These are phyloP conservation scores for Brenthis daphne DNA, from an alignment of 2,888 invertebrate genomes.

Conservation along the genomic window DNA sequence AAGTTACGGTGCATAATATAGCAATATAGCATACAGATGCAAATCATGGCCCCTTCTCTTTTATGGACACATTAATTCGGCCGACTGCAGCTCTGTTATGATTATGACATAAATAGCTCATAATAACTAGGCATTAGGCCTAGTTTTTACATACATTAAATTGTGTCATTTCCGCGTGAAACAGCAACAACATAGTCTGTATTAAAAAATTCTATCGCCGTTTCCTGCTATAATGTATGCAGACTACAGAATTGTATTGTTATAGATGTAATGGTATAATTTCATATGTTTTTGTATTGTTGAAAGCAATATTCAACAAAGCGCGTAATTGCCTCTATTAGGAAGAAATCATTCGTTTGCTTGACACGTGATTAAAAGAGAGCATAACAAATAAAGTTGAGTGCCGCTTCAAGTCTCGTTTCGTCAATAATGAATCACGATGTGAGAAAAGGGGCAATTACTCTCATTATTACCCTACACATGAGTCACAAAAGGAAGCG, in stretches of 20 bases:
- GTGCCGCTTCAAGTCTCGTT: slow-evolving; percentile 59
- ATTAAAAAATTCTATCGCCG: slow-evolving; percentile 40
- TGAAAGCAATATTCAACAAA: slow-evolving; percentile 32
- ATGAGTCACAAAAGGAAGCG: slow-evolving; percentile 67
- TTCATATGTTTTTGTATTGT: slow-evolving; percentile 16
- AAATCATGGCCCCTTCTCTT: slow-evolving; percentile 60
- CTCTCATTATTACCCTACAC: slow-evolving; percentile 66
- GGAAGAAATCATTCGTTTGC: slow-evolving; percentile 49
- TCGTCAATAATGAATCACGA: slow-evolving; percentile 73
- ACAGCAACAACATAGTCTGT: slow-evolving; percentile 32
- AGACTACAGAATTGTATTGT: slow-evolving; percentile 21
- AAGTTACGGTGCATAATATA: slow-evolving; percentile 61
- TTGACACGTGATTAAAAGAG: slow-evolving; percentile 68
- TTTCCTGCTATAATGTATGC: slow-evolving; percentile 37
- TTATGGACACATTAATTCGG: slow-evolving; percentile 57
- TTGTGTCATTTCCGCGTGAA: slow-evolving; percentile 66
- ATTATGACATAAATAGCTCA: slow-evolving; percentile 66
- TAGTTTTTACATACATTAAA: slow-evolving; percentile 54
- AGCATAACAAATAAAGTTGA: slow-evolving; percentile 66
- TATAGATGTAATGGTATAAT: slow-evolving; percentile 27
- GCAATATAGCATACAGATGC: slow-evolving; percentile 64
- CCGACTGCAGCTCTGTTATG: slow-evolving; percentile 59
- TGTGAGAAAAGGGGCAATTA: slow-evolving; percentile 78
- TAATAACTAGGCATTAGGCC: slow-evolving; percentile 52
- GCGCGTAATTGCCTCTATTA: slow-evolving; percentile 39